phyloP scores from a whole-genome alignment of 2,888 invertebrate species.

The Acronicta leporina region DNA sequence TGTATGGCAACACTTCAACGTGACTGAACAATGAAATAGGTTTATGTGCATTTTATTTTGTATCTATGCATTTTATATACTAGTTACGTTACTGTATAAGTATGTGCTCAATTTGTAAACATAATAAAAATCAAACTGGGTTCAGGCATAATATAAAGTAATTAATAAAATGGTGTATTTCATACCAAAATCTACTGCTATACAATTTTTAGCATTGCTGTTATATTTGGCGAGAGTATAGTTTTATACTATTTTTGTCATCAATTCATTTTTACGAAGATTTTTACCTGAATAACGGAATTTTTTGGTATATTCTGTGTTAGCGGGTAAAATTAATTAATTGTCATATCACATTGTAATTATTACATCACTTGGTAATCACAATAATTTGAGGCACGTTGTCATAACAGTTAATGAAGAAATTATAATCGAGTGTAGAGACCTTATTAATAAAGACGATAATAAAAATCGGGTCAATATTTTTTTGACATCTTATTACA shows the following conservation, averaged over 20 bases:
- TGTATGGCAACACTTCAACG: slow-evolving; percentile 49
- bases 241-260: slow-evolving; percentile 39
- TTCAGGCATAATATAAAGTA: slow-evolving; percentile 52
- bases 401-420: slow-evolving; percentile 32
- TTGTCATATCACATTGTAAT: slow-evolving; percentile 41
- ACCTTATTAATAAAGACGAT: too few species aligned
- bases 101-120: slow-evolving; percentile 70
- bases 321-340: slow-evolving; percentile 37
- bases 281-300: slow-evolving; percentile 32
- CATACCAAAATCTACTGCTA: slow-evolving; percentile 44
- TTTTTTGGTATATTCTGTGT: slow-evolving; percentile 27
- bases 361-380: slow-evolving; percentile 51
- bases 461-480: too few species aligned
- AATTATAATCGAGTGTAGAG: too few species aligned
- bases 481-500: too few species aligned
- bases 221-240: slow-evolving; percentile 33
- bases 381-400: slow-evolving; percentile 51
- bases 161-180: slow-evolving; percentile 44
- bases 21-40: slow-evolving; percentile 61
- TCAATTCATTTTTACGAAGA: slow-evolving; percentile 19
- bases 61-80: slow-evolving; percentile 67
- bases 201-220: slow-evolving; percentile 27
- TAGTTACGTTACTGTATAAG: slow-evolving; percentile 65
- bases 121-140: slow-evolving; percentile 46
- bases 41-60: slow-evolving; percentile 61